A percentile compares a stretch with the other conserved stretches of the same genome.
phyloP scores from a whole-genome alignment of 2,797 vertebrate genomes.

The Hoplostethus atlanticus region DNA sequence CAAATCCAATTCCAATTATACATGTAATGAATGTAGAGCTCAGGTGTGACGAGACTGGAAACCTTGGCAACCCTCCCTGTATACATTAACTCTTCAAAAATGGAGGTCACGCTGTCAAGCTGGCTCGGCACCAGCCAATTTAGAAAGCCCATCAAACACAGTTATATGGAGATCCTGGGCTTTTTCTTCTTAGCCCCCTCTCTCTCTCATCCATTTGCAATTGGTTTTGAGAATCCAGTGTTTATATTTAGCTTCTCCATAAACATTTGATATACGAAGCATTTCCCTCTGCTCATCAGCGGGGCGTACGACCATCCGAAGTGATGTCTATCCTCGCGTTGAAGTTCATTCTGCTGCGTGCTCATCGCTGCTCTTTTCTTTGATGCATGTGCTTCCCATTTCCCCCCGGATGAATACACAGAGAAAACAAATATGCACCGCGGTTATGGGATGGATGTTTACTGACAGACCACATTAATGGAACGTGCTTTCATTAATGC shows the following conservation, averaged over 20 bases:
- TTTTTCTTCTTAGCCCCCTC: conserved; percentile 39
- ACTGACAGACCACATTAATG: conserved; percentile 68
- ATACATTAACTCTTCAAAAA: conserved; percentile 71
- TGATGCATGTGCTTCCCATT: conserved; percentile 40
- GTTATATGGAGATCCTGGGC: conserved; percentile 44
- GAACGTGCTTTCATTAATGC: conserved; percentile 71
- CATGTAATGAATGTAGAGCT: conserved; percentile 74
- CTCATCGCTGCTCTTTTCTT: conserved; percentile 55
- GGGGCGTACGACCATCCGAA: conserved; percentile 55
- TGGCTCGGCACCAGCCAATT: conserved; percentile 53
- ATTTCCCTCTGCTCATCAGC: conserved; percentile 45
- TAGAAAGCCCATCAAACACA: conserved; percentile 63
- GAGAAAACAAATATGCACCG: conserved; percentile 33
- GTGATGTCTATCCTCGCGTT: conserved; percentile 54
- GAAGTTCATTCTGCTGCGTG: conserved; percentile 22
- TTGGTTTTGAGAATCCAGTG: conserved; percentile 53
- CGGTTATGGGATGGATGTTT: conserved; percentile 54
- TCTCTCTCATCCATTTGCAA: conserved; percentile 59
- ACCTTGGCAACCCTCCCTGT: conserved; percentile 63
- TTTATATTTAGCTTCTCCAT: conserved; percentile 69
- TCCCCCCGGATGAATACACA: conserved; percentile 17
- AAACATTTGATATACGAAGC: conserved; percentile 58
- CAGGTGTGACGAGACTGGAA: conserved; percentile 65
- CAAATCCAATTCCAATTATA: conserved; percentile 79
- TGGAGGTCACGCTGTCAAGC: conserved; percentile 63